Conservation (phyloP, 2,113 vertebrate genomes). For the Elanus axillaris region DNA sequence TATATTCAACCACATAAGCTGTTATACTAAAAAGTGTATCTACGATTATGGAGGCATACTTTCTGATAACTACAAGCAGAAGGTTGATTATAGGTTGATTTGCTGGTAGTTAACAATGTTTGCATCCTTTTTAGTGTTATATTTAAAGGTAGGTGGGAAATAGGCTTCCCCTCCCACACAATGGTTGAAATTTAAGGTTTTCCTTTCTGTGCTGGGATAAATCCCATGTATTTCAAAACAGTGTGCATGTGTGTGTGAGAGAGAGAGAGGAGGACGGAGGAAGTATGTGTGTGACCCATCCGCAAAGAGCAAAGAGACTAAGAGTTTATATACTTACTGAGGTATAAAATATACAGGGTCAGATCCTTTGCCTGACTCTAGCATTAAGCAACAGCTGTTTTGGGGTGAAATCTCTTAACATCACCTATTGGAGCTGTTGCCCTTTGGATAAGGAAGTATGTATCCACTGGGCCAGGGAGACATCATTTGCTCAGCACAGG, state of each 20-base stretch:
- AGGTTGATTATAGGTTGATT: not conserved
- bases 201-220: not conserved
- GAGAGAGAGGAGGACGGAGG: not conserved
- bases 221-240: not conserved
- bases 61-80: not conserved
- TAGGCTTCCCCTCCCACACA: not conserved
- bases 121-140: not conserved
- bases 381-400: not conserved
- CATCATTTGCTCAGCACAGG: not conserved
- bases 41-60: not conserved
- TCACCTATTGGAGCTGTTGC: not conserved
- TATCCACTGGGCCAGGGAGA: not conserved
- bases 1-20: not conserved
- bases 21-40: not conserved
- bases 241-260: not conserved
- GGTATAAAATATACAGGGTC: not conserved
- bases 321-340: not conserved
- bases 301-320: not conserved
- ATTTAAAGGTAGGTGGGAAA: not conserved
- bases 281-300: not conserved
- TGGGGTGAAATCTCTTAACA: not conserved
- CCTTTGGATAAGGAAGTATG: not conserved
- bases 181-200: not conserved
- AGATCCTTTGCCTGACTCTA: not conserved
- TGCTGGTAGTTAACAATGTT: not conserved